Percentiles rank a stretch among this genome's conserved stretches.
Conservation (phyloP, 2,888 invertebrate genomes). For the Drosophila tripunctata region DNA sequence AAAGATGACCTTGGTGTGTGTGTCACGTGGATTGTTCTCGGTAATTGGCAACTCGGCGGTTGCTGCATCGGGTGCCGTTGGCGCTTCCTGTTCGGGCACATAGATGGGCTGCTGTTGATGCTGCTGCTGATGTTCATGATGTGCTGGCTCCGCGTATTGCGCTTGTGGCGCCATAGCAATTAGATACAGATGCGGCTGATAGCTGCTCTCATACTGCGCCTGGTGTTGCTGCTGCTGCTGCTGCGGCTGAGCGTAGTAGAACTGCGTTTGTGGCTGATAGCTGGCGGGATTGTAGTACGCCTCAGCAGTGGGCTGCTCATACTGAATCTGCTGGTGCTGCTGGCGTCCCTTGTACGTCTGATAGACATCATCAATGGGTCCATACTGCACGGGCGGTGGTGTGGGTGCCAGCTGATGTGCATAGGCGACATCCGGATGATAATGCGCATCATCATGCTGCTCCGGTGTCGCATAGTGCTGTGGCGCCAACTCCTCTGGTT, state of each 20-base stretch:
- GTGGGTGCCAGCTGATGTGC: constrained; percentile 64
- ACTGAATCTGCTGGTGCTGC: constrained; percentile 54
- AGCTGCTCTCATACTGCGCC: constrained; percentile 50
- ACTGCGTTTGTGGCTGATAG: constrained; percentile 70
- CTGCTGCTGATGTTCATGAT: constrained; percentile 29
- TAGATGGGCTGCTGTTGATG: constrained; percentile 66
- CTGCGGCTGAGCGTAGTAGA: constrained; percentile 71
- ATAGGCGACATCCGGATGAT: constrained; percentile 66
- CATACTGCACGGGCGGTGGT: constrained; percentile 68
- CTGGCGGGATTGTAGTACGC: constrained; percentile 54
- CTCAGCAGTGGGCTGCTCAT: constrained; percentile 52
- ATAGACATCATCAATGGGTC: constrained; percentile 80
- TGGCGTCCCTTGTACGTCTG: constrained; percentile 80
- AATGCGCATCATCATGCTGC: constrained; percentile 49
- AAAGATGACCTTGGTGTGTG: constrained; percentile 83
- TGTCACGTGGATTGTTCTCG: constrained; percentile 83
- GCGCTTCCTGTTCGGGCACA: constrained; percentile 65
- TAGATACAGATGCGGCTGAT: constrained; percentile 79
- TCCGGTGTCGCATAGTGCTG: constrained; percentile 45
- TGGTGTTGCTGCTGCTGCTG: constrained; percentile 45
- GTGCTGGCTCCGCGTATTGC: constrained; percentile 42
- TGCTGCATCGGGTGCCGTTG: constrained; percentile 39
- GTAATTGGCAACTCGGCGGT: constrained; percentile 59
- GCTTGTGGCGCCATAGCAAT: constrained; percentile 75
- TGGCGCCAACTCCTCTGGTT: constrained; percentile 24